phyloP scores from a whole-genome alignment of 2,888 invertebrate species.

The Chaitophorus viminalis region DNA sequence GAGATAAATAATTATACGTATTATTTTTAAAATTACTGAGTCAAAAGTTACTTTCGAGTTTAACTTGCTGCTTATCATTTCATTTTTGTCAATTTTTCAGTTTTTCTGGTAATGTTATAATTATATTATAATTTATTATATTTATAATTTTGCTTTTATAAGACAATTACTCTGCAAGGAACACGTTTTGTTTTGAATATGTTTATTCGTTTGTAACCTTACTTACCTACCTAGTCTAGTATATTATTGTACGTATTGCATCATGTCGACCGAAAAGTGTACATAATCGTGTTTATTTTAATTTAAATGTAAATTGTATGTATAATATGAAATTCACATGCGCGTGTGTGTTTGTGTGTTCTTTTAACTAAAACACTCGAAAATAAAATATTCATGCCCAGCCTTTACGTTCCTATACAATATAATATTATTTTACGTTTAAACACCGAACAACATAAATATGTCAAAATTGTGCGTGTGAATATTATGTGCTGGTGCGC shows the following conservation, averaged over 20 bases:
- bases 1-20: too few relatives aligned
- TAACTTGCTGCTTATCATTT: too few relatives aligned
- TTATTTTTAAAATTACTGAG: too few relatives aligned
- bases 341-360: neutral
- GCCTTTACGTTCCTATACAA: neutral
- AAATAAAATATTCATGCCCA: neutral
- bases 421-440: neutral
- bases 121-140: neutral
- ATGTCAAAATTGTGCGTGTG: neutral
- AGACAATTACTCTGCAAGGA: neutral
- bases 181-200: neutral
- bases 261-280: slow-evolving; percentile 26
- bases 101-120: too few relatives aligned
- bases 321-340: neutral
- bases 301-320: slow-evolving; percentile 35
- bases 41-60: too few relatives aligned
- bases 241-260: slow-evolving; percentile 11
- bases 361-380: neutral
- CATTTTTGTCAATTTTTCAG: too few relatives aligned
- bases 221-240: neutral
- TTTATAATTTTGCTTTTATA: neutral
- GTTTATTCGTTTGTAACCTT: too few relatives aligned
- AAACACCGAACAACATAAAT: neutral
- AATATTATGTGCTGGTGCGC: too few relatives aligned
- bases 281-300: slow-evolving; percentile 26